Percentiles rank a stretch among this genome's conserved stretches.
phyloP scores from a whole-genome alignment of 1,140 invertebrate genomes.

The Babylonia areolata region DNA sequence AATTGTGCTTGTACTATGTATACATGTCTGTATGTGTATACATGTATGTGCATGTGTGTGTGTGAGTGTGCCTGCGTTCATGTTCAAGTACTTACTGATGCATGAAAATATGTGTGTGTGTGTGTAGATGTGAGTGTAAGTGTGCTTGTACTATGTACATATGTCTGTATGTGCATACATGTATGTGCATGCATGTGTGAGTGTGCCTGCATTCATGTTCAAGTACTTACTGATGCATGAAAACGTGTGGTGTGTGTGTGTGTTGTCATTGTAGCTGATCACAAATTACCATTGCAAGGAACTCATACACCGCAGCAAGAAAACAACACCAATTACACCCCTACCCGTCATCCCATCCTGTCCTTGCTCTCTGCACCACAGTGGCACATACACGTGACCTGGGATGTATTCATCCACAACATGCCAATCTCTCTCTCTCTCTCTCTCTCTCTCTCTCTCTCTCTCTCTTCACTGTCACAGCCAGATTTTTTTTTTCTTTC shows the following conservation, averaged over 20 bases:
- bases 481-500: too few species aligned
- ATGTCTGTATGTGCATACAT: background rate
- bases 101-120: background rate
- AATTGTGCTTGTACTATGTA: background rate
- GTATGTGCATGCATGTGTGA: background rate
- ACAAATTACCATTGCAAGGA: background rate
- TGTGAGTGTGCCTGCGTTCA: background rate
- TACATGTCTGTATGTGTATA: background rate
- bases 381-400: too few species aligned
- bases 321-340: too few species aligned
- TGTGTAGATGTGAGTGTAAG: background rate
- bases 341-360: too few species aligned
- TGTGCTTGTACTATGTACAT: background rate
- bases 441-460: conserved; percentile 8
- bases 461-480: background rate
- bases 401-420: too few species aligned
- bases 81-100: background rate
- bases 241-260: background rate
- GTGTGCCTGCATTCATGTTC: background rate
- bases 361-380: too few species aligned
- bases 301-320: background rate
- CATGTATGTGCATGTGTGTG: background rate
- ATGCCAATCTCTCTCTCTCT: too few species aligned
- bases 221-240: background rate
- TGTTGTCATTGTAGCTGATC: too few species aligned